A percentile compares a stretch with the other conserved stretches of the same genome.
These are phyloP conservation scores for Epinephelus moara DNA, from an alignment of 2,113 vertebrate species.

Conservation along the genomic window DNA sequence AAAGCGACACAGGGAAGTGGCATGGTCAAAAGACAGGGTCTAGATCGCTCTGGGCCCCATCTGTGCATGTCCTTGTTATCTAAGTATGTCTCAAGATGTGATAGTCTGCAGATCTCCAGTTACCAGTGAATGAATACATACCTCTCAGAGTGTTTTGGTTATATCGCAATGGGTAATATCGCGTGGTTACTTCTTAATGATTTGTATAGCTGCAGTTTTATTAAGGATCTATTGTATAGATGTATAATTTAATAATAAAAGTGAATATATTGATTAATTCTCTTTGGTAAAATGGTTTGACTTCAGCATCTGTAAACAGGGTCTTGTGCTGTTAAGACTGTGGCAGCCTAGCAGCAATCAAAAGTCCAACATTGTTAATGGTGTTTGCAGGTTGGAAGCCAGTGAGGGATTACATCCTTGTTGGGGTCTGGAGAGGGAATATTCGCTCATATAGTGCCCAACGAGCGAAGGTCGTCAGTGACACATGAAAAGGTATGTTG, in stretches of 20 bases:
- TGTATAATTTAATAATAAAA: slow-evolving; percentile 85
- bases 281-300: slow-evolving; percentile 23
- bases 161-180: slow-evolving; percentile 62
- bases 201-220: slow-evolving; percentile 83
- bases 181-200: slow-evolving; percentile 74
- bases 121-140: slow-evolving; percentile 69
- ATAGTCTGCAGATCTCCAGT: slow-evolving; percentile 50
- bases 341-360: neutral
- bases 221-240: slow-evolving; percentile 83
- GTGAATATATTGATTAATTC: slow-evolving; percentile 70
- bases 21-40: slow-evolving; percentile 12
- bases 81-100: slow-evolving; percentile 56
- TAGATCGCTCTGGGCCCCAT: slow-evolving; percentile 11
- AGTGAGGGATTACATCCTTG: neutral
- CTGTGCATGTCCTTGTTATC: slow-evolving; percentile 72
- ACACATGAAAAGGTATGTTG: neutral
- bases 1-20: neutral
- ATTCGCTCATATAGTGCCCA: too few species aligned
- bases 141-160: slow-evolving; percentile 71
- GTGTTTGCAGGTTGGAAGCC: neutral
- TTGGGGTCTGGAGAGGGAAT: neutral
- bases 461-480: neutral
- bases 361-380: neutral
- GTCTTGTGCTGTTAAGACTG: too few species aligned
- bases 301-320: neutral